phyloP scores from a whole-genome alignment of 1,140 invertebrate genomes.

The Coelopa frigida region DNA sequence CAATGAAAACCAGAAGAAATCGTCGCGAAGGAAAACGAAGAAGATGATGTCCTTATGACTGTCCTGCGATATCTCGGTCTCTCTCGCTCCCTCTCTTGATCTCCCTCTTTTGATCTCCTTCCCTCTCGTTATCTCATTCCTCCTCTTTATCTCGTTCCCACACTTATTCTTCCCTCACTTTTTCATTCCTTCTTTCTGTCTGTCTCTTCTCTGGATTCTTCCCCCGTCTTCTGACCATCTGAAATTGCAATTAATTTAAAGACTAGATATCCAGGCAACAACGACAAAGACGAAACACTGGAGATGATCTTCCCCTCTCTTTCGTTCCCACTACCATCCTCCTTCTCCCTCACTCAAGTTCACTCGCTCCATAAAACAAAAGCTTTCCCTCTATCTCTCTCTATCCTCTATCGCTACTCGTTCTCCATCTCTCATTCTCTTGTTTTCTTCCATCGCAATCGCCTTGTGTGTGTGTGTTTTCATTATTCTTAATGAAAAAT shows the following conservation, averaged over 20 bases:
- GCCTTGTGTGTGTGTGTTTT: too few species aligned
- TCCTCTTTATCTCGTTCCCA: conserved; percentile 16
- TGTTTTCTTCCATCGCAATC: too few species aligned
- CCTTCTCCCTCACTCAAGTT: conserved; percentile 22
- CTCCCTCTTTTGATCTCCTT: conserved; percentile 2
- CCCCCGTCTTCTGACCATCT: too few species aligned
- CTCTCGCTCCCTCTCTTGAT: conserved; percentile 6
- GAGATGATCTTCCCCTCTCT: conserved; percentile 10
- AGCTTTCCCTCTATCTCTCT: background rate
- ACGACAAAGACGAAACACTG: too few species aligned
- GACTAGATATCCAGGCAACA: too few species aligned
- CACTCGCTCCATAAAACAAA: conserved; percentile 8
- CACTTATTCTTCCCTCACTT: conserved; percentile 21
- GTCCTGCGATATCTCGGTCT: too few species aligned
- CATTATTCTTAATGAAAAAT: too few species aligned
- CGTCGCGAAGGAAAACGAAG: too few species aligned
- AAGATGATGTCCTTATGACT: too few species aligned
- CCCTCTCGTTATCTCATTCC: conserved; percentile 27
- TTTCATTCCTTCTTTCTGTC: conserved; percentile 18
- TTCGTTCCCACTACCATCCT: conserved; percentile 24
- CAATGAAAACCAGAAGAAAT: too few species aligned
- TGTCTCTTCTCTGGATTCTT: too few species aligned
- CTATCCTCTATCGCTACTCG: background rate
- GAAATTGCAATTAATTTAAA: too few species aligned
- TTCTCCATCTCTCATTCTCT: background rate